Evolutionary conservation across 2,113 vertebrate species (phyloP).

Genomic region (Sceloporus undulatus): DNA sequence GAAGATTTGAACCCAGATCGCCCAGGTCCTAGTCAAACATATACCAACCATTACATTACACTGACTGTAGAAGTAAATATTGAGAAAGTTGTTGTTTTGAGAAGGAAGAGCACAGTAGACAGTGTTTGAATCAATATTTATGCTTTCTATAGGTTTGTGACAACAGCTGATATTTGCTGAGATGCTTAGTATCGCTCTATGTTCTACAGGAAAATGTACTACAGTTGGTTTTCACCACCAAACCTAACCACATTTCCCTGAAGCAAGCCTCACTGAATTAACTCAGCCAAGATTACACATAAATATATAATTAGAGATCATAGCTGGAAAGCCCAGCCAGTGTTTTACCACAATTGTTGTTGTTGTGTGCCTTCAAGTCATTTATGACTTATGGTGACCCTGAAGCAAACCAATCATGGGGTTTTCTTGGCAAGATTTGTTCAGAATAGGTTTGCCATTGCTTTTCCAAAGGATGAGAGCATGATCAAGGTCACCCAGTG

Average conservation of each 20-base stretch:
- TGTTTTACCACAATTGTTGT: background rate
- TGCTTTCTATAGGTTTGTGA: slow-evolving; percentile 45
- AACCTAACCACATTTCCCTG: background rate
- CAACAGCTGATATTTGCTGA: background rate
- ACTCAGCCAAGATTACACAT: background rate
- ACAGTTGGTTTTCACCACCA: background rate
- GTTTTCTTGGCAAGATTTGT: too few relatives aligned
- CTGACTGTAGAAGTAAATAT: too few relatives aligned
- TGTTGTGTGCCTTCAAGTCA: background rate
- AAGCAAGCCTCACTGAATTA: background rate
- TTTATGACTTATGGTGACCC: too few relatives aligned
- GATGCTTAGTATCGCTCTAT: background rate
- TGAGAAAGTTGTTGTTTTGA: too few relatives aligned
- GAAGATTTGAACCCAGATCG: too few relatives aligned
- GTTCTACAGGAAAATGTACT: background rate
- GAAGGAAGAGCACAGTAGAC: slow-evolving; percentile 36
- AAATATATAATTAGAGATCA: background rate
- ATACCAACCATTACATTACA: too few relatives aligned
- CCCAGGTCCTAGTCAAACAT: too few relatives aligned
- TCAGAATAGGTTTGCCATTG: too few relatives aligned
- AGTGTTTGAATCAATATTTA: slow-evolving; percentile 55
- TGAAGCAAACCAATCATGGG: too few relatives aligned
- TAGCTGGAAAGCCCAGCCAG: background rate
- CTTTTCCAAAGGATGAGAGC: too few relatives aligned
- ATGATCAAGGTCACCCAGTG: too few relatives aligned